Evolutionary conservation across 1,140 invertebrate genomes (phyloP).

Genomic region (Danaus plexippus): DNA sequence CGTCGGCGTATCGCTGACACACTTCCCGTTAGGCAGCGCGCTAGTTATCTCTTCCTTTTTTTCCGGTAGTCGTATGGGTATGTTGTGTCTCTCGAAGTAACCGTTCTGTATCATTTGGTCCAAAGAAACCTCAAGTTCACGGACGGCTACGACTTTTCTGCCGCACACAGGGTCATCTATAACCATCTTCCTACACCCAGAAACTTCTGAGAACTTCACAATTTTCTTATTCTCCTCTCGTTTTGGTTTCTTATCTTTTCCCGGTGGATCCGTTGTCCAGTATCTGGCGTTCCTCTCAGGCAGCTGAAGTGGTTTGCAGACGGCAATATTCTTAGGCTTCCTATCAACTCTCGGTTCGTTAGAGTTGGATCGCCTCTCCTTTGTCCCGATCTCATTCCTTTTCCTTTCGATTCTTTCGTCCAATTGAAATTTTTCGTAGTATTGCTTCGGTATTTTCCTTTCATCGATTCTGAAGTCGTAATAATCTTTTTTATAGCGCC

Average conservation of each 20-base stretch:
- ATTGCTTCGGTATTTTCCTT: conserved; percentile 32
- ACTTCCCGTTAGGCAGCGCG: conserved; percentile 54
- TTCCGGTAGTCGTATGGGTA: conserved; percentile 49
- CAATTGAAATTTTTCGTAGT: conserved; percentile 42
- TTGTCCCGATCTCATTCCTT: conserved; percentile 18
- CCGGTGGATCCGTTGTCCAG: conserved; percentile 56
- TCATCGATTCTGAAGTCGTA: conserved; percentile 63
- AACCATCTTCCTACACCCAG: conserved; percentile 63
- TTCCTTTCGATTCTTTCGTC: conserved; percentile 22
- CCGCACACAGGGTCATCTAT: conserved; percentile 59
- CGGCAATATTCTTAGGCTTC: conserved; percentile 53
- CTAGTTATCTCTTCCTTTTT: conserved; percentile 39
- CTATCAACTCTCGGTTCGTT: conserved; percentile 18
- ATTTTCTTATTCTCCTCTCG: conserved; percentile 62
- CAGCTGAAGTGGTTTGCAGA: conserved; percentile 55
- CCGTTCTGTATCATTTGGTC: conserved; percentile 68
- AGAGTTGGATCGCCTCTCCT: conserved; percentile 20
- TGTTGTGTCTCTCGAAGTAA: conserved; percentile 67
- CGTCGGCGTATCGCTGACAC: conserved; percentile 31
- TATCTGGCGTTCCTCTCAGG: conserved; percentile 51
- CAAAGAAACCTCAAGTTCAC: conserved; percentile 66
- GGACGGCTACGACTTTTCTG: conserved; percentile 54
- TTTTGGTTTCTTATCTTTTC: conserved; percentile 36
- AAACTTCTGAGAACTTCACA: conserved; percentile 70
- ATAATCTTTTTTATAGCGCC: conserved; percentile 55